Evolutionary conservation across 2,888 invertebrate species (phyloP), one percentile per base, ranked within the genome.

Genomic region (Oligia strigilis): DNA sequence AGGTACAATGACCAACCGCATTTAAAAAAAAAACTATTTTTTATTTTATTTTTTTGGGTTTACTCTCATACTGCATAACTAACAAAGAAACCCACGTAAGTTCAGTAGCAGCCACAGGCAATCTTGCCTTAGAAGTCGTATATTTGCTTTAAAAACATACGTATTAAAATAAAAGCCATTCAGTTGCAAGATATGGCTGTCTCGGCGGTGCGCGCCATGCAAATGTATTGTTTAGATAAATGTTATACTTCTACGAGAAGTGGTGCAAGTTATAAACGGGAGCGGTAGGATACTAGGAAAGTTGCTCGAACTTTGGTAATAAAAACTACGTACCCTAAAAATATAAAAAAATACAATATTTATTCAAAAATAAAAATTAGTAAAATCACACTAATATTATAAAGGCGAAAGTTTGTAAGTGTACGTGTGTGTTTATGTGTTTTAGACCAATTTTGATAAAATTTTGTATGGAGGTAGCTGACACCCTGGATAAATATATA

Each of bases 211-310:
- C 79, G 79, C 88, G 90, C 92, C 89, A 93, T 91, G 92, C 90
- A 92, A 91, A 93, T 92, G 92, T 87, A 93, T 93, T 93, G 93
- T 93, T 88, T 67, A 87, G 89, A 89, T 90, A 91, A 90, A 89
- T 83, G 83, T 83, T 75, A 74, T 72, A 64, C 81, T 85, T 84
- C 80, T 85, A 64, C 36, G 60, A 40, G 17, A 67, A 19, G 17
- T 17, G 70, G 65, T 6, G 9, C 40, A 86, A 84, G 74, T 66
- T 67, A 67, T 60, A 66, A 64, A 69, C 40, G 36, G 0, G 9
- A 73, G 74, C 23, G 73, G 14, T 0, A 2, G 8, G 9, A 60
- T 29, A 17, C 6, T 60, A 4, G 11, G 2, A 75, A 29, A 55
- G 43, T 14, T 9, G 9, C 19, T 74, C 0, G 5, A 52, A 73